Base-by-base conservation (phyloP, 1,140 invertebrate species). In the Aphidius gifuensis region DNA sequence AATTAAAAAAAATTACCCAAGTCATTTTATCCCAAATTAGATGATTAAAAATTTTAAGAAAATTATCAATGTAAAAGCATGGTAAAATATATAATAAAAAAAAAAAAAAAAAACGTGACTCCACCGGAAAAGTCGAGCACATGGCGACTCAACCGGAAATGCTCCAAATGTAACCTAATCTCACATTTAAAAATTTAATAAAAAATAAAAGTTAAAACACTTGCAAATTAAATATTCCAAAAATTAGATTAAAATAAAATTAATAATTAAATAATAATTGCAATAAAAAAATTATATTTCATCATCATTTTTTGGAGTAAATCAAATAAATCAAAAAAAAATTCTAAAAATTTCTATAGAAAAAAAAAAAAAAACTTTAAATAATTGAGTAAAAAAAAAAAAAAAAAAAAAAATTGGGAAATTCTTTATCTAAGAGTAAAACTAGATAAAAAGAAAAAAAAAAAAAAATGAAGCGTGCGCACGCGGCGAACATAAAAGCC, bases 61-160 rank as follows among this genome's bases (percentile, higher is more conserved):
- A 23, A 32, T 51, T 42, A n/a, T 38, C 50, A 63, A 57, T 38
- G 4, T 32, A 32, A 32, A 32, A 32, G 4, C n/a, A 45, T 40
- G 21, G 7, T 32, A 5, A 62, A 58, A 16, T 16, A 16, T 16
- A 16, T 16, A 58, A 42, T 49, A 61, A 51, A 58, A 43, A 57
- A 51, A 61, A 51, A 58, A 43, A 57, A 51, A 47, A 58, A 23
- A 23, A 47, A 48, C 46, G 5, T 4, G 11, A 32, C 23, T 32
- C 9, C 49, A 65, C 59, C 54, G 62, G 62, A 64, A 62, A 47
- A 42, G 9, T 9, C 50, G 58, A 64, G 66, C 66, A 65, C 66
- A 64, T 65, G 62, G 62, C 57, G 60, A 54, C 32, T 9, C 39
- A 46, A 46, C 23, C 9, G 46, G 56, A 46, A 53, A n/a, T 42